Evolutionary conservation across 2,113 vertebrate species (phyloP).

Genomic region (Lanius ludovicianus): DNA sequence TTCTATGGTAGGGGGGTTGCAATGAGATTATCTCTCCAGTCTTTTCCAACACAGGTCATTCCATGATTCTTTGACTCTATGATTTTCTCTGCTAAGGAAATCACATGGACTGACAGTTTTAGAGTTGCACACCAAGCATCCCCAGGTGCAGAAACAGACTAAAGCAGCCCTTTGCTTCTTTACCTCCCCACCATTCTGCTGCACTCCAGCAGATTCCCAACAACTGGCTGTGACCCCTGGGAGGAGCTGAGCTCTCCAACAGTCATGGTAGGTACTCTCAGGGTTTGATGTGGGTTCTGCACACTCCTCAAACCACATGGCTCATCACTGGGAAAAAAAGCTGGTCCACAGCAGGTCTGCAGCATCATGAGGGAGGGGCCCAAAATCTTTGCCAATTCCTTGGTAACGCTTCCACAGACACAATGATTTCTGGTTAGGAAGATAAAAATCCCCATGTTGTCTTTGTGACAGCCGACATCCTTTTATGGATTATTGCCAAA

Average conservation of each 20-base stretch:
- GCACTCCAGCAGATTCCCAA: background rate
- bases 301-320: accelerated
- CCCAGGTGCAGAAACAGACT: background rate
- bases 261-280: accelerated
- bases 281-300: background rate
- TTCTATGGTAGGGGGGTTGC: accelerated
- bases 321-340: background rate
- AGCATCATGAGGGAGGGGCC: accelerated
- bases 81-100: background rate
- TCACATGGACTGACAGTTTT: background rate
- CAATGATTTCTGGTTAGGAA: background rate
- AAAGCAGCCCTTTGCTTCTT: background rate
- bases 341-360: background rate
- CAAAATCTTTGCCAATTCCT: background rate
- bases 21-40: background rate
- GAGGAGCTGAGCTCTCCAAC: background rate
- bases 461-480: background rate
- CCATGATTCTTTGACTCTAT: background rate
- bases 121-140: accelerated
- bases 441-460: background rate
- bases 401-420: background rate
- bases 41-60: background rate
- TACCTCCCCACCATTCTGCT: background rate
- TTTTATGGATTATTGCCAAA: background rate
- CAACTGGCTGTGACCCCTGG: accelerated